These are phyloP conservation scores for Platygyra sinensis DNA, from an alignment of 64 coral and sea anemone species.

Conservation along the genomic window DNA sequence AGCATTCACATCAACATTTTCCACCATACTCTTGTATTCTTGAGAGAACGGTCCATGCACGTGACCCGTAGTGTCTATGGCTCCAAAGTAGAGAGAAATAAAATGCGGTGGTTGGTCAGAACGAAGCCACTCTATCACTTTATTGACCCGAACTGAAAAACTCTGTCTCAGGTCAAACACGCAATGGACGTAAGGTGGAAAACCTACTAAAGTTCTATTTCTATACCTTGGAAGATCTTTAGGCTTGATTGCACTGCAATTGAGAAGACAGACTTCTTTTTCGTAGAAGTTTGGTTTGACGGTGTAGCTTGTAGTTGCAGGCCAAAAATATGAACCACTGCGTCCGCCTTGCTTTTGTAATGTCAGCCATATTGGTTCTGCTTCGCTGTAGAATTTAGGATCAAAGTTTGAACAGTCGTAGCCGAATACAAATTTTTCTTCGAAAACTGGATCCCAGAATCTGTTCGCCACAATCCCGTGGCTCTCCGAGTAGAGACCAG, in stretches of 20 bases:
- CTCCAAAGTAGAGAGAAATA: constrained; percentile 66
- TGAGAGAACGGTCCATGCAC: constrained; percentile 43
- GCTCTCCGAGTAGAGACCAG: constrained; percentile 83
- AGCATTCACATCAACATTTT: constrained; percentile 44
- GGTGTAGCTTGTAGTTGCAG: constrained; percentile 26
- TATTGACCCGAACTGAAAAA: constrained; percentile 42
- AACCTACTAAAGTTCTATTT: neutral
- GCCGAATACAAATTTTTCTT: constrained; percentile 67
- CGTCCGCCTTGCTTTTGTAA: constrained; percentile 51
- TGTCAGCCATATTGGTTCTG: constrained; percentile 88
- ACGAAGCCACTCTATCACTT: constrained; percentile 42
- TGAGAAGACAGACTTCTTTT: constrained; percentile 6
- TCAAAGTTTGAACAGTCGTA: constrained; percentile 74
- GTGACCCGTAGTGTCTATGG: constrained; percentile 58
- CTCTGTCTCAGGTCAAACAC: neutral
- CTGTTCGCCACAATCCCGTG: constrained; percentile 75
- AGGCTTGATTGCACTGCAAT: constrained; percentile 4
- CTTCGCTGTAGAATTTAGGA: constrained; percentile 75
- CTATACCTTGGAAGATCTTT: constrained; percentile 50
- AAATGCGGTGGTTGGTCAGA: constrained; percentile 57
- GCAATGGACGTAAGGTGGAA: constrained; percentile 34
- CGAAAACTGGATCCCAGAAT: constrained; percentile 84
- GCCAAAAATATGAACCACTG: constrained; percentile 37
- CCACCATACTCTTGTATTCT: constrained; percentile 48
- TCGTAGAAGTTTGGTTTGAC: constrained; percentile 30